Evolutionary conservation across 2,888 invertebrate species (phyloP).

Genomic region (Hirtodrosophila histrioides): DNA sequence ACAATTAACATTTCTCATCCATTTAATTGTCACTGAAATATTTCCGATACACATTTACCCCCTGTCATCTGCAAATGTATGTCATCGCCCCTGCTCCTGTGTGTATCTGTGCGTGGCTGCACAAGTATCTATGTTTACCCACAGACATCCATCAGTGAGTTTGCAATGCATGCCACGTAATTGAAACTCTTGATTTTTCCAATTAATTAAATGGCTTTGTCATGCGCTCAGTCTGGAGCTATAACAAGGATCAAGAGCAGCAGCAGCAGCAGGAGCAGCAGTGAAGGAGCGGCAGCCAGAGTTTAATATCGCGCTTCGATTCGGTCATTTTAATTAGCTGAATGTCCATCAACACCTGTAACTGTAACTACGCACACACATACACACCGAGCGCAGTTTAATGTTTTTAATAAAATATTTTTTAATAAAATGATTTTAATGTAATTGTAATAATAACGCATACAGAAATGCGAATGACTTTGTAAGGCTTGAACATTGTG

Average conservation of each 20-base stretch:
- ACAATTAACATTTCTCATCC: slow-evolving; percentile 31
- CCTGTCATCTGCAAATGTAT: no score
- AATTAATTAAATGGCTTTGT: slow-evolving; percentile 69
- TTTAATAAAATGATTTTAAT: slow-evolving; percentile 31
- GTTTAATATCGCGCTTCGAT: slow-evolving; percentile 4
- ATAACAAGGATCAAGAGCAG: slow-evolving; percentile 3
- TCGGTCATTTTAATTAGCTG: slow-evolving; percentile 60
- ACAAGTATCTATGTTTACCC: slow-evolving; percentile 8
- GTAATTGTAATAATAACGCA: slow-evolving; percentile 22
- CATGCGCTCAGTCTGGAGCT: slow-evolving; percentile 26
- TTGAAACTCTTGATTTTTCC: slow-evolving; percentile 68
- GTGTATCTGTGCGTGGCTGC: neutral
- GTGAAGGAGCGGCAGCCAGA: neutral
- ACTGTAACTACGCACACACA: slow-evolving; percentile 5
- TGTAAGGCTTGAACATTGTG: slow-evolving; percentile 10
- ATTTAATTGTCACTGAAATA: slow-evolving; percentile 10
- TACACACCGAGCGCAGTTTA: slow-evolving; percentile 2
- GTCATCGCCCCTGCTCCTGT: neutral
- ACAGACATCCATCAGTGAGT: slow-evolving; percentile 49
- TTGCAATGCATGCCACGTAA: slow-evolving; percentile 61
- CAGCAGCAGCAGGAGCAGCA: neutral
- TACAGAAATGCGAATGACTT: slow-evolving; percentile 4
- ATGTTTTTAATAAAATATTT: slow-evolving; percentile 27
- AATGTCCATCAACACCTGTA: slow-evolving; percentile 23
- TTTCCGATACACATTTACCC: neutral